Evolutionary conservation across 2,113 vertebrate species (phyloP).

Genomic region (Sardina pilchardus): DNA sequence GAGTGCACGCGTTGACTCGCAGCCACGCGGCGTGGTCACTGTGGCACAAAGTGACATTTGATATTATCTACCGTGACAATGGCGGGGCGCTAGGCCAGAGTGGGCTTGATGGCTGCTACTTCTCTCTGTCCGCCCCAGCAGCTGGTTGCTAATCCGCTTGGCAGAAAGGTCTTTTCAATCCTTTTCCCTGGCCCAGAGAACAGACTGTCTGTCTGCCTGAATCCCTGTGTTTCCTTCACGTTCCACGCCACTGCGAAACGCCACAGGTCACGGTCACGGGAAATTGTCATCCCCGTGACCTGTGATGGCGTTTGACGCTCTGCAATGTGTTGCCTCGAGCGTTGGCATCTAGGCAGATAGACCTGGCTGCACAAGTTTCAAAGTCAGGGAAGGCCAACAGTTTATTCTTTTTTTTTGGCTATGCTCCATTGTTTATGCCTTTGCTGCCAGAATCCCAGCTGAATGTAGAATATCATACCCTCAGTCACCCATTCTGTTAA

Average conservation of each 20-base stretch:
- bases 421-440: not conserved
- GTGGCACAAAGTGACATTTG: conserved; percentile 45
- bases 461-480: not conserved
- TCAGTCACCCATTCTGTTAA: not conserved
- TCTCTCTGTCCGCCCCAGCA: conserved; percentile 58
- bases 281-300: not conserved
- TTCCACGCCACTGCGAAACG: conserved; percentile 18
- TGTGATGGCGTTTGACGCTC: not conserved
- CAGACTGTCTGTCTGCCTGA: conserved; percentile 50
- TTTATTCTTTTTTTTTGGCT: not conserved
- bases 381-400: not conserved
- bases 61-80: conserved; percentile 31
- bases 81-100: conserved; percentile 30
- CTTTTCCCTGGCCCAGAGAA: conserved; percentile 52
- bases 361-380: not conserved
- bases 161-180: conserved; percentile 67
- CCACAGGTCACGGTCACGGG: conserved; percentile 5
- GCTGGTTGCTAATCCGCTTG: conserved; percentile 75
- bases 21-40: conserved; percentile 48
- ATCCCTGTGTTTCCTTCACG: conserved; percentile 32
- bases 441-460: conserved; percentile 13
- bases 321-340: not conserved
- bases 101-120: conserved; percentile 48
- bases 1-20: conserved; percentile 49
- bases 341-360: not conserved